Conservation (phyloP, 2,888 invertebrate genomes). For the Pyralis farinalis region DNA sequence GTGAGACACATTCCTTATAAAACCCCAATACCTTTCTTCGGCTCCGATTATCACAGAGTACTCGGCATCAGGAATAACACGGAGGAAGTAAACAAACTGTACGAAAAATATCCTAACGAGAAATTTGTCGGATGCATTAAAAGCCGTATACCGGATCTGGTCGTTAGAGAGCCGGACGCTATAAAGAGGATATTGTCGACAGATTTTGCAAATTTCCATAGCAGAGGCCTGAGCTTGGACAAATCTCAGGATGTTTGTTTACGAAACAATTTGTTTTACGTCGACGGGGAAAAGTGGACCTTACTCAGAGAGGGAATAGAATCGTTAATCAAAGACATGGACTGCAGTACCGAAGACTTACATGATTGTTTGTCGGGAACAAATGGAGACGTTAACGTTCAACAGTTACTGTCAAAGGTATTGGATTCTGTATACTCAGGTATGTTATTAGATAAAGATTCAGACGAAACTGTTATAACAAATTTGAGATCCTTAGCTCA, state of each 20-base stretch:
- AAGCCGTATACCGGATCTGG: constrained; percentile 68
- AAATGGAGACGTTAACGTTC: constrained; percentile 73
- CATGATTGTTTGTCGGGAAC: constrained; percentile 73
- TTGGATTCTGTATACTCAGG: constrained; percentile 69
- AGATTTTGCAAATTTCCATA: constrained; percentile 72
- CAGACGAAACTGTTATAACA: constrained; percentile 43
- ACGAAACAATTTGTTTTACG: constrained; percentile 77
- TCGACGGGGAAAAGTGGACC: constrained; percentile 73
- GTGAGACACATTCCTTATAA: constrained; percentile 65
- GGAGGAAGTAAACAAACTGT: constrained; percentile 57
- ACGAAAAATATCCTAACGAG: constrained; percentile 46
- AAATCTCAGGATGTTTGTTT: constrained; percentile 77
- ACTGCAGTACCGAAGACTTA: constrained; percentile 54
- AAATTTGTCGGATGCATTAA: constrained; percentile 64
- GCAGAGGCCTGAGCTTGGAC: constrained; percentile 72
- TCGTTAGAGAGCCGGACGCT: constrained; percentile 65
- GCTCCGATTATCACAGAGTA: constrained; percentile 64
- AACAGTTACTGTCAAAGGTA: constrained; percentile 68
- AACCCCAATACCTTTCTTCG: constrained; percentile 56
- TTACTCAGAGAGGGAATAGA: constrained; percentile 57
- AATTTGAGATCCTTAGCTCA: constrained; percentile 45
- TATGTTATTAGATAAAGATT: constrained; percentile 55
- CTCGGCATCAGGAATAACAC: constrained; percentile 55
- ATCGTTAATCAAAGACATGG: constrained; percentile 52
- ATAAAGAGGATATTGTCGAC: constrained; percentile 68